These are phyloP conservation scores for Mactra quadrangularis DNA, from an alignment of 1,140 invertebrate species.

Conservation along the genomic window DNA sequence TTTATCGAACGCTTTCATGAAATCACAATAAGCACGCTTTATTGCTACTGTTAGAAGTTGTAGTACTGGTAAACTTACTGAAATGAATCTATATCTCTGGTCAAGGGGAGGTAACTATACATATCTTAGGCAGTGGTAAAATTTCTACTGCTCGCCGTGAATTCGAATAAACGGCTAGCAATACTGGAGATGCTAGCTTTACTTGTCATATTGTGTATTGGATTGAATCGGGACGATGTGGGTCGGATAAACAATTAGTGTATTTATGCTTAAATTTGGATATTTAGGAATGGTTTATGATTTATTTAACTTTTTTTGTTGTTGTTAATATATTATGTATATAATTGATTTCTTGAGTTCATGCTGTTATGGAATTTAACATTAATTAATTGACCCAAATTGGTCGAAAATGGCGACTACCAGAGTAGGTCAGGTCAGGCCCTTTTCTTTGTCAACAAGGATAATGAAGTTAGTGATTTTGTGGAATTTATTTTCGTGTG, in stretches of 20 bases:
- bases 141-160: constrained; percentile 8
- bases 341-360: too few species aligned
- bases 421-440: constrained; percentile 31
- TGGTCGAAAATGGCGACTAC: constrained; percentile 20
- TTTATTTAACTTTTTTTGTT: too few species aligned
- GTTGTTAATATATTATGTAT: too few species aligned
- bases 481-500: neutral
- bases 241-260: constrained; percentile 21
- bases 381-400: constrained; percentile 36
- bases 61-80: too few species aligned
- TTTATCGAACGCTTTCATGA: too few species aligned
- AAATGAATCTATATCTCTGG: too few species aligned
- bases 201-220: constrained; percentile 19
- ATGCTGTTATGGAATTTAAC: constrained; percentile 1
- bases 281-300: too few species aligned
- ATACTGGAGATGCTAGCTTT: neutral
- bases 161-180: neutral
- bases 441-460: constrained; percentile 39
- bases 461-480: neutral
- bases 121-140: too few species aligned
- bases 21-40: too few species aligned
- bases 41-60: too few species aligned
- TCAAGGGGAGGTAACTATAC: too few species aligned
- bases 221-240: neutral
- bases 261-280: too few species aligned